A percentile compares a stretch with the other conserved stretches of the same genome.
phyloP scores from a whole-genome alignment of 1,140 invertebrate genomes.

The Antheraea mylitta region DNA sequence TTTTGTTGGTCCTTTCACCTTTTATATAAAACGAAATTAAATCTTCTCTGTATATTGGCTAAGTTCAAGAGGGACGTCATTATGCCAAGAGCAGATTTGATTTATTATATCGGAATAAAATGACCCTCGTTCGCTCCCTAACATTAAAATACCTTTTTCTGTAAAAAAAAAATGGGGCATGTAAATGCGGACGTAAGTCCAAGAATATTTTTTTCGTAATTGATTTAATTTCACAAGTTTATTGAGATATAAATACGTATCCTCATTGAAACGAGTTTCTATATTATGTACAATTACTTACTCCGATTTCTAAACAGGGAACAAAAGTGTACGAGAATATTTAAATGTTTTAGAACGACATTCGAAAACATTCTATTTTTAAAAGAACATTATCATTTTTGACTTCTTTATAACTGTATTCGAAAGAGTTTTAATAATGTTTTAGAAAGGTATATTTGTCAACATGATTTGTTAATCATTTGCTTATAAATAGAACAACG shows the following conservation, averaged over 20 bases:
- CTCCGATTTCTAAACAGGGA: too few relatives aligned
- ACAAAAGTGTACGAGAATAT: too few relatives aligned
- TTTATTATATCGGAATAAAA: slow-evolving; percentile 37
- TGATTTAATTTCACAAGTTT: not conserved
- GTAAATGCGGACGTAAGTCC: slow-evolving; percentile 32
- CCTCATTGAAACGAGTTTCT: not conserved
- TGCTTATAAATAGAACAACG: too few relatives aligned
- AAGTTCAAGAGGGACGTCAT: slow-evolving; percentile 25
- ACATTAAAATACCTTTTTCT: slow-evolving; percentile 33
- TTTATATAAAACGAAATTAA: slow-evolving; percentile 24
- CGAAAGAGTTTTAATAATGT: too few relatives aligned
- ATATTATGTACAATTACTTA: not conserved
- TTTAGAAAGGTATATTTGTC: too few relatives aligned
- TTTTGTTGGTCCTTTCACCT: slow-evolving; percentile 9
- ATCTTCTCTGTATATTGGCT: slow-evolving; percentile 25
- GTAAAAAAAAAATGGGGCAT: slow-evolving; percentile 23
- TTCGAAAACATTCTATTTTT: too few relatives aligned
- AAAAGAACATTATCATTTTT: too few relatives aligned
- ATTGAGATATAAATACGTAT: not conserved
- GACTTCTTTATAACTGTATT: too few relatives aligned
- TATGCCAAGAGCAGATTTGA: slow-evolving; percentile 33
- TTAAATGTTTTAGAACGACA: too few relatives aligned
- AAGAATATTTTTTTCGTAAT: slow-evolving; percentile 19
- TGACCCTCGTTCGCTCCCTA: slow-evolving; percentile 22
- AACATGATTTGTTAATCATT: too few relatives aligned